Evolutionary conservation across 1,140 invertebrate genomes (phyloP).

Genomic region (Aphelinus atriplicis): DNA sequence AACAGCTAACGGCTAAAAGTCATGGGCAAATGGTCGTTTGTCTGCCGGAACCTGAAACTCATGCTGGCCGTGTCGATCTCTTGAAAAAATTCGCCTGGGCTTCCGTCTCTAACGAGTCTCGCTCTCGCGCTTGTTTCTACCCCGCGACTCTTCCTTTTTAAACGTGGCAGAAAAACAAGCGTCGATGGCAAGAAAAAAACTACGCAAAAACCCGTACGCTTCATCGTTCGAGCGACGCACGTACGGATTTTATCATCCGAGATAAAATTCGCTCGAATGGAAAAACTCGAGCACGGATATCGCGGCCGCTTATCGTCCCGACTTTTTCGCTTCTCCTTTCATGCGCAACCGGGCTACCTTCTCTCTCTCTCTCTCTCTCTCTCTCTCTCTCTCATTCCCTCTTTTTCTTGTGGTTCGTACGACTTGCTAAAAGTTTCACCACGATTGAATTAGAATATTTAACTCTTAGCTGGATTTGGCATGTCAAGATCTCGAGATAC

Average conservation of each 20-base stretch:
- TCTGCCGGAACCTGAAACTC: too few species aligned
- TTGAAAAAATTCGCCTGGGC: too few species aligned
- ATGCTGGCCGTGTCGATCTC: too few species aligned
- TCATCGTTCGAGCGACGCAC: conserved; percentile 7
- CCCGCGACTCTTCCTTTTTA: too few species aligned
- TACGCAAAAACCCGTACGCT: not conserved
- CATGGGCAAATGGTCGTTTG: too few species aligned
- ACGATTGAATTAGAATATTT: not conserved
- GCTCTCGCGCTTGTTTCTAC: too few species aligned
- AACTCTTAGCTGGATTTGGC: too few species aligned
- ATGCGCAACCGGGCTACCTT: not conserved
- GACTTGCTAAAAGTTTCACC: not conserved
- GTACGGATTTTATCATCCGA: conserved; percentile 21
- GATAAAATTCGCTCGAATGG: conserved; percentile 30
- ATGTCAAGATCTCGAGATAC: too few species aligned
- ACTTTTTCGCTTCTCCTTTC: conserved; percentile 16
- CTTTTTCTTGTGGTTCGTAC: not conserved
- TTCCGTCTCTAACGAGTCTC: too few species aligned
- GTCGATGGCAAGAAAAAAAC: too few species aligned
- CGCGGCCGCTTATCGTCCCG: conserved; percentile 13
- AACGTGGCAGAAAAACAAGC: too few species aligned
- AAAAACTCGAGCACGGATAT: conserved; percentile 29
- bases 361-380: not conserved
- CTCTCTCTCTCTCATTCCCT: not conserved
- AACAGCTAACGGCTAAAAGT: too few species aligned